Evolutionary conservation across 2,797 vertebrate genomes (phyloP), one percentile per base, ranked within the genome.

Genomic region (Manis javanica): DNA sequence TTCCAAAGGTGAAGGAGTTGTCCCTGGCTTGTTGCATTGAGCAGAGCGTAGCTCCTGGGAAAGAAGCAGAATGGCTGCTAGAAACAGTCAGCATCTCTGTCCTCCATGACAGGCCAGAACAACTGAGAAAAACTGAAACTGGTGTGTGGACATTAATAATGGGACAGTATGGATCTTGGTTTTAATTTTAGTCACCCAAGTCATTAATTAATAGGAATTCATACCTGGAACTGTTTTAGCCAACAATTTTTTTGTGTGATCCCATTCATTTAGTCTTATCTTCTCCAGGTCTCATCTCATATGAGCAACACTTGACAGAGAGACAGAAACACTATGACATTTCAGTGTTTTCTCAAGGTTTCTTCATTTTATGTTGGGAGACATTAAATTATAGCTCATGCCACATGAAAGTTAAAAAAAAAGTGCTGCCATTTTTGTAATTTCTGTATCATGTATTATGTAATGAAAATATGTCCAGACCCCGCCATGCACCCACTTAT

Each of bases 351-450:
- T 55, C 55, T 81, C 26, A 61, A 26, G 13, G 26, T 4, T 71
- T 13, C 29, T 51, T 93, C n/a, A 49, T 91, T 93, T 83, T 59
- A 0, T 0, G 72, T 84, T 79, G 23, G 83, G 66, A 82, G 10
- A 72, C 6, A 79, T n/a, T 64, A 31, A 26, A 7, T 84, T 96
- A 31, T 46, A n/a, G 84, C 74, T 37, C 39, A 23, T 46, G 21
- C 68, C 59, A 51, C 26, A 75, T 96, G 37, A 78, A 95, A 86
- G 31, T 69, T 78, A 63, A 85, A 90, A 92, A 91, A 39, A 46
- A 9, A 46, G 42, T 96, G 77, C 34, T 74, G 23, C 75, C 26
- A 66, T 97, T 90, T 95, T 89, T 9, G 0, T 59, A 90, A 46
- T 78, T 89, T 84, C 75, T 74, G 84, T 78, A 49, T 87, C 53